phyloP scores from a whole-genome alignment of 2,797 vertebrate species.

The Phataginus tetradactyla region DNA sequence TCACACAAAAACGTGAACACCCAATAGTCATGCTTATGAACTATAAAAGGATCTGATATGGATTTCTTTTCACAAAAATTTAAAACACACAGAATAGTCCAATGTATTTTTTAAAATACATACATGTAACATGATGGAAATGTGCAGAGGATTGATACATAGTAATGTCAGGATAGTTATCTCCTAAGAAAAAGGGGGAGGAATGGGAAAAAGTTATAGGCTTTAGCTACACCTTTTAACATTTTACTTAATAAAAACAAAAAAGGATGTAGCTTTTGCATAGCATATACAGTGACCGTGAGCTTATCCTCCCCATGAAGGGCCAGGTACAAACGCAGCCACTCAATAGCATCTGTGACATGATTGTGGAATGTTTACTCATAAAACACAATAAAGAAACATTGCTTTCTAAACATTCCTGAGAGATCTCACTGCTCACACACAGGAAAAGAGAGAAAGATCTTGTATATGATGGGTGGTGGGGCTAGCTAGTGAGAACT shows the following conservation, averaged over 20 bases:
- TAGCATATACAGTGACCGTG: background rate
- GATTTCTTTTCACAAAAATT: background rate
- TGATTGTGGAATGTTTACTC: background rate
- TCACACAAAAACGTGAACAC: too few species aligned
- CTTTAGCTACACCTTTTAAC: background rate
- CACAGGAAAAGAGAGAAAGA: background rate
- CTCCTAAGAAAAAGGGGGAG: background rate
- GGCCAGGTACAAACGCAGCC: background rate
- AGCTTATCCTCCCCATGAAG: background rate
- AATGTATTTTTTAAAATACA: background rate
- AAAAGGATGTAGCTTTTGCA: background rate
- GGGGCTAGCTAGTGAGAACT: background rate
- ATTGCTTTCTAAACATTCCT: background rate
- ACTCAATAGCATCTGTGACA: background rate
- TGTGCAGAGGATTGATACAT: background rate
- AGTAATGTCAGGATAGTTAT: background rate
- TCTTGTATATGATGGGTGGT: too few species aligned
- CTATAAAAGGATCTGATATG: background rate
- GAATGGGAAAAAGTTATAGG: background rate
- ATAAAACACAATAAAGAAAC: constrained; percentile 8
- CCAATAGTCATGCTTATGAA: too few species aligned
- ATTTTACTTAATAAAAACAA: background rate
- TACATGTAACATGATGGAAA: background rate
- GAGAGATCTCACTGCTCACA: background rate
- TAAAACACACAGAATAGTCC: background rate